phyloP scores from a whole-genome alignment of 1,140 invertebrate species.

The Lucilia cuprina region DNA sequence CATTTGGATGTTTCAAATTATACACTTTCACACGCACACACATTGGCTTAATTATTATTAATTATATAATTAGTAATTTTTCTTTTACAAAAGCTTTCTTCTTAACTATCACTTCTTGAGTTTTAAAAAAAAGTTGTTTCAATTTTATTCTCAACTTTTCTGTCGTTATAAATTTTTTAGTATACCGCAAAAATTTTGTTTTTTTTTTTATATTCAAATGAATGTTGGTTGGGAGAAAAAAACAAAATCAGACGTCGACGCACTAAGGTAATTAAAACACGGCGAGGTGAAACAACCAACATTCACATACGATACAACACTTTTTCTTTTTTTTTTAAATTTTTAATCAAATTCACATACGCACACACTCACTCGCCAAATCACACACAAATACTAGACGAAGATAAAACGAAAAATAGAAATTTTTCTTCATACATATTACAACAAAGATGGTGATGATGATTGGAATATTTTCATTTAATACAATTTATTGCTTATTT shows the following conservation, averaged over 20 bases:
- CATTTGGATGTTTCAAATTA: neutral
- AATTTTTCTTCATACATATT: neutral
- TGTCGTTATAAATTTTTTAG: neutral
- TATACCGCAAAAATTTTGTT: neutral
- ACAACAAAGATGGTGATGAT: neutral
- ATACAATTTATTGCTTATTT: neutral
- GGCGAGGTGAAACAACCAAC: slow-evolving; percentile 20
- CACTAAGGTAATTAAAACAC: slow-evolving; percentile 32
- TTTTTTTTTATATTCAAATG: neutral
- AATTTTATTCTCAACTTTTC: neutral
- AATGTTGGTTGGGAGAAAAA: neutral
- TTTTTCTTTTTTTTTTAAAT: neutral
- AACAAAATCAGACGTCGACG: slow-evolving; percentile 21
- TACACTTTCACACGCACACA: neutral
- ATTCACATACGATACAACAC: neutral
- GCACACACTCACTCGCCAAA: neutral
- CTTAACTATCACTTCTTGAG: neutral
- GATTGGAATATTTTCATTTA: neutral
- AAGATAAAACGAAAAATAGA: neutral
- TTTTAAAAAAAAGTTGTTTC: neutral
- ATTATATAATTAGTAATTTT: neutral
- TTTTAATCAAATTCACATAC: slow-evolving; percentile 7
- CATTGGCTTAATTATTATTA: neutral
- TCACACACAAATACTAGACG: neutral
- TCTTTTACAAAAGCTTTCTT: neutral